Conservation (phyloP, 2,113 vertebrate genomes). For the Gobio gobio region DNA sequence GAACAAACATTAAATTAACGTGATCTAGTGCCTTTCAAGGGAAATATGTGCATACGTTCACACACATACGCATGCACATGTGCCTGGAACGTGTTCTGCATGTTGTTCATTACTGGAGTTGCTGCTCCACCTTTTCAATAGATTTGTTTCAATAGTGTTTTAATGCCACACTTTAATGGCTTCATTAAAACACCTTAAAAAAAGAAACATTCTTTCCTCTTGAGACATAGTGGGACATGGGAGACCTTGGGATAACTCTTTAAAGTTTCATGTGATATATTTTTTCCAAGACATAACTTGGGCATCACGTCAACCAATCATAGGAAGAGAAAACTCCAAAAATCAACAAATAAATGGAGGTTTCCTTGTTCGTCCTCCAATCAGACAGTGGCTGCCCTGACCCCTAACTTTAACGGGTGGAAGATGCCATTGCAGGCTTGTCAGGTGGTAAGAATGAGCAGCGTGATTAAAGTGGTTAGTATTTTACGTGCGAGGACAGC, state of each 20-base stretch:
- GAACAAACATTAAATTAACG: conserved; percentile 52
- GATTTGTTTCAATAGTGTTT: conserved; percentile 38
- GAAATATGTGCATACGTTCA: conserved; percentile 6
- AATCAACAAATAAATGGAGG: background rate
- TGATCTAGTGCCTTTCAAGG: conserved; percentile 46
- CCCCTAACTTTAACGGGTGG: background rate
- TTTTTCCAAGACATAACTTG: conserved; percentile 39
- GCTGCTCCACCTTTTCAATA: conserved; percentile 50
- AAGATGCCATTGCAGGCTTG: background rate
- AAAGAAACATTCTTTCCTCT: conserved; percentile 50
- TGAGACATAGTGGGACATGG: conserved; percentile 43
- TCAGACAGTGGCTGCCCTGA: conserved; percentile 7
- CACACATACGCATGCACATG: conserved; percentile 11
- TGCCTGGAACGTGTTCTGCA: conserved; percentile 57
- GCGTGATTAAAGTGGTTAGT: conserved; percentile 2
- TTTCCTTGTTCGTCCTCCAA: background rate
- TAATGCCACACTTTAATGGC: conserved; percentile 60
- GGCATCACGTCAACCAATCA: conserved; percentile 17
- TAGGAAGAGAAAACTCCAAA: background rate
- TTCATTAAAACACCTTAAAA: conserved; percentile 58
- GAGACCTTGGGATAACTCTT: conserved; percentile 46
- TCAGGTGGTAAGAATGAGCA: background rate
- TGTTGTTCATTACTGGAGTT: conserved; percentile 52
- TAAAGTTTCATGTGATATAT: conserved; percentile 40
- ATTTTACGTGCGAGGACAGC: background rate